phyloP scores from a whole-genome alignment of 2,113 vertebrate species.

The Chascanopsetta lugubris region DNA sequence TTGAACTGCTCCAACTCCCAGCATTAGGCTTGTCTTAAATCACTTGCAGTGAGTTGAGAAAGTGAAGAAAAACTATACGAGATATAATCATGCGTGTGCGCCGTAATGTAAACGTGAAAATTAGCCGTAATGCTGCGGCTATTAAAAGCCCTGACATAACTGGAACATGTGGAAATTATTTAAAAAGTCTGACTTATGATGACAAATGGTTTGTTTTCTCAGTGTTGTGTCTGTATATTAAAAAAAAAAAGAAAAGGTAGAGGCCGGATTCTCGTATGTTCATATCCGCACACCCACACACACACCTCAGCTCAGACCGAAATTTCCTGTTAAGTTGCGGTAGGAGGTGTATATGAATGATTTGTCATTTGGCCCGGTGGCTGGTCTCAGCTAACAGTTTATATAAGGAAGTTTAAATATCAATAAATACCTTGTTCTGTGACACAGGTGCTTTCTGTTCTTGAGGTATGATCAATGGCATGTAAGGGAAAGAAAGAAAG shows the following conservation, averaged over 20 bases:
- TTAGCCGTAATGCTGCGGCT: constrained; percentile 57
- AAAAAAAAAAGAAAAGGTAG: constrained; percentile 27
- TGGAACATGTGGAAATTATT: constrained; percentile 77
- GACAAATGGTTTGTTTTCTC: constrained; percentile 77
- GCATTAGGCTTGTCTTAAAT: constrained; percentile 69
- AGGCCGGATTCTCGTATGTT: constrained; percentile 51
- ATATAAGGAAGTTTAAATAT: constrained; percentile 69
- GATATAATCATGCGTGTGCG: constrained; percentile 56
- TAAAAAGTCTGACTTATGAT: constrained; percentile 60
- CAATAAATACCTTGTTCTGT: constrained; percentile 67
- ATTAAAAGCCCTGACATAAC: constrained; percentile 55
- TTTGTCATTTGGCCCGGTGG: constrained; percentile 66
- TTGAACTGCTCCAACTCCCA: constrained; percentile 58
- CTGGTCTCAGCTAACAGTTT: constrained; percentile 70
- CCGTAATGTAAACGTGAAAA: constrained; percentile 70
- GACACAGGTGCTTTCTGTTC: constrained; percentile 58
- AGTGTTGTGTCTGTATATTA: constrained; percentile 44
- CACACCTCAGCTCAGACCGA: constrained; percentile 57
- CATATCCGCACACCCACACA: constrained; percentile 52
- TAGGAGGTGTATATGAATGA: constrained; percentile 69
- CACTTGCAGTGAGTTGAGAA: constrained; percentile 55
- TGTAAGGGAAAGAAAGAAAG: constrained; percentile 28
- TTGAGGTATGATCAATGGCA: constrained; percentile 24
- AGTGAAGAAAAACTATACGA: constrained; percentile 52
- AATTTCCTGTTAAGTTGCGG: constrained; percentile 74